Evolutionary conservation across 2,888 invertebrate genomes (phyloP).

Genomic region (Orgyia antiqua): DNA sequence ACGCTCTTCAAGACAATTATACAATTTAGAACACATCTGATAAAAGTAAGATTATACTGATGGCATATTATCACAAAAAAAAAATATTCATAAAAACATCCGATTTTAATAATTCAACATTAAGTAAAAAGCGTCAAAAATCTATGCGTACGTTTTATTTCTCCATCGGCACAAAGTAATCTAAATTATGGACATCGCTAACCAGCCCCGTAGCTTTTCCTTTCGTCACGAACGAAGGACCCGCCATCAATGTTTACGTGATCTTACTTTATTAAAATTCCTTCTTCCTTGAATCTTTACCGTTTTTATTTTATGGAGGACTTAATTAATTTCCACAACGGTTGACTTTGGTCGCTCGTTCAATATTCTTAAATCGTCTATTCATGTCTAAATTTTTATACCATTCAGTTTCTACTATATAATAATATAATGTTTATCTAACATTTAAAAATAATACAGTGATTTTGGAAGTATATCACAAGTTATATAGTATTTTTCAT

Average conservation of each 20-base stretch:
- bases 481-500: too few relatives aligned
- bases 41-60: too few relatives aligned
- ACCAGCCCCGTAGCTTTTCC: slow-evolving; percentile 3
- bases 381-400: slow-evolving; percentile 8
- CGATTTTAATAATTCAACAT: too few relatives aligned
- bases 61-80: too few relatives aligned
- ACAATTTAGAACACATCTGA: too few relatives aligned
- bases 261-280: slow-evolving; percentile 69
- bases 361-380: slow-evolving; percentile 22
- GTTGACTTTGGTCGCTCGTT: slow-evolving; percentile 32
- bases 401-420: too few relatives aligned
- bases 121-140: too few relatives aligned
- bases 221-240: slow-evolving; percentile 13
- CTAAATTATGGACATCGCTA: slow-evolving; percentile 7
- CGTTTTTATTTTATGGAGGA: slow-evolving; percentile 45
- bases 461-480: too few relatives aligned
- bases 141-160: slow-evolving; percentile 2
- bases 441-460: too few relatives aligned
- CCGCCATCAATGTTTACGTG: slow-evolving; percentile 64
- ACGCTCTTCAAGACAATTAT: too few relatives aligned
- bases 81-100: too few relatives aligned
- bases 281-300: slow-evolving; percentile 46
- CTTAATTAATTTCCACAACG: slow-evolving; percentile 64
- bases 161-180: slow-evolving; percentile 5
- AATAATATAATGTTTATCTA: too few relatives aligned